Conservation (phyloP, 2,797 vertebrate species). For the Mionectes olivaceus region DNA sequence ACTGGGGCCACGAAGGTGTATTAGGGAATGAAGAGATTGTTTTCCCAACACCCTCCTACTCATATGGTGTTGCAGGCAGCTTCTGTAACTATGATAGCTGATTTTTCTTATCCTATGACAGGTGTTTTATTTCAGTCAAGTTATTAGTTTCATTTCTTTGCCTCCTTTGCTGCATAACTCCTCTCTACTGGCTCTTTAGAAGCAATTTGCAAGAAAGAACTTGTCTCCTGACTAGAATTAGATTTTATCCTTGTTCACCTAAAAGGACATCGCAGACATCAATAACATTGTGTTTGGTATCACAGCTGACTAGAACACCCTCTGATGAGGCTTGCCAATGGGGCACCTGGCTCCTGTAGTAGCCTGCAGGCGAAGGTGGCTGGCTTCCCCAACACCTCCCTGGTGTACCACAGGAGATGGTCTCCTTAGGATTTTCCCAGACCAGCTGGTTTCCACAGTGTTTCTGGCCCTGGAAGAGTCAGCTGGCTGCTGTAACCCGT, state of each 20-base stretch:
- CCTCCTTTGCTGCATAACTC: not conserved
- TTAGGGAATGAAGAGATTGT: not conserved
- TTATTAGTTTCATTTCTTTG: constrained; percentile 19
- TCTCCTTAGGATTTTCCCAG: not conserved
- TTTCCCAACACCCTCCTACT: not conserved
- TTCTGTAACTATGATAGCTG: not conserved
- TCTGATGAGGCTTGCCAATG: not conserved
- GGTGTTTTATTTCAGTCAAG: constrained; percentile 42
- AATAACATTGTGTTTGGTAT: not conserved
- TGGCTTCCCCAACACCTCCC: not conserved
- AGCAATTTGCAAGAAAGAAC: constrained; percentile 39
- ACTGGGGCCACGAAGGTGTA: not conserved
- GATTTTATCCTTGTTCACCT: constrained; percentile 2
- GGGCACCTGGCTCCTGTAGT: not conserved
- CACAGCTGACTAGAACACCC: not conserved
- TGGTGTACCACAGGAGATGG: rapidly evolving
- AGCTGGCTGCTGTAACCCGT: not conserved
- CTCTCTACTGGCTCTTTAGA: constrained; percentile 21
- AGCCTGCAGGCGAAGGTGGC: not conserved
- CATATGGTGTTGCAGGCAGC: not conserved
- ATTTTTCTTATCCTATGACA: not conserved
- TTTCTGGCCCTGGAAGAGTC: not conserved
- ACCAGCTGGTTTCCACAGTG: not conserved
- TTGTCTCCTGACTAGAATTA: constrained; percentile 13
- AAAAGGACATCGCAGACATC: not conserved